phyloP scores from a whole-genome alignment of 1,140 invertebrate genomes.

The Drosophila kikkawai region DNA sequence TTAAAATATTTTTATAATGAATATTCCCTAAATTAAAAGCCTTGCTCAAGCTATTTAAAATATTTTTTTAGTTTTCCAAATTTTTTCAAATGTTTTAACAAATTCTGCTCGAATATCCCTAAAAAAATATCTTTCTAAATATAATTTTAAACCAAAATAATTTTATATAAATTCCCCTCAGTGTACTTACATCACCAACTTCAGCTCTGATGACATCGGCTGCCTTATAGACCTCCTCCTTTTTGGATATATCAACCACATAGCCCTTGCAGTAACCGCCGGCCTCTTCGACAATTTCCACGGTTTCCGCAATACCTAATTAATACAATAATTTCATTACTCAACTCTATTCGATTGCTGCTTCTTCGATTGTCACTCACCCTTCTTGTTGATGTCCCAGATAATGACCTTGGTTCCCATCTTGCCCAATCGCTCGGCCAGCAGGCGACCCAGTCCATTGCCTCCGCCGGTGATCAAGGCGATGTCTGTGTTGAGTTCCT shows the following conservation, averaged over 20 bases:
- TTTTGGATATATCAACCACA: constrained; percentile 92
- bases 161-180: background rate
- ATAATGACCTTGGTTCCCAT: constrained; percentile 92
- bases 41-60: background rate
- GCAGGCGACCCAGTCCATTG: constrained; percentile 94
- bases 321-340: constrained; percentile 5
- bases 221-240: constrained; percentile 92
- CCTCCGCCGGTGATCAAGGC: constrained; percentile 95
- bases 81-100: no score
- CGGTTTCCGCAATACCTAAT: constrained; percentile 91
- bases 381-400: constrained; percentile 96
- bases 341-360: constrained; percentile 1
- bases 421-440: constrained; percentile 91
- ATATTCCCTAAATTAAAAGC: no score
- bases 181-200: constrained; percentile 91
- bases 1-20: background rate
- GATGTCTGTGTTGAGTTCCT: constrained; percentile 89
- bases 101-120: no score
- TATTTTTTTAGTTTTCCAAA: background rate
- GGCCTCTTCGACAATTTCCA: constrained; percentile 88
- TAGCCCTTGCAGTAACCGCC: constrained; percentile 91
- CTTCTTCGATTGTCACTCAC: constrained; percentile 85
- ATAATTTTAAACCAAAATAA: no score
- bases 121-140: no score
- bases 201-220: constrained; percentile 93